Base-by-base conservation (phyloP, 2,113 vertebrate genomes). In the Blennius ocellaris region DNA sequence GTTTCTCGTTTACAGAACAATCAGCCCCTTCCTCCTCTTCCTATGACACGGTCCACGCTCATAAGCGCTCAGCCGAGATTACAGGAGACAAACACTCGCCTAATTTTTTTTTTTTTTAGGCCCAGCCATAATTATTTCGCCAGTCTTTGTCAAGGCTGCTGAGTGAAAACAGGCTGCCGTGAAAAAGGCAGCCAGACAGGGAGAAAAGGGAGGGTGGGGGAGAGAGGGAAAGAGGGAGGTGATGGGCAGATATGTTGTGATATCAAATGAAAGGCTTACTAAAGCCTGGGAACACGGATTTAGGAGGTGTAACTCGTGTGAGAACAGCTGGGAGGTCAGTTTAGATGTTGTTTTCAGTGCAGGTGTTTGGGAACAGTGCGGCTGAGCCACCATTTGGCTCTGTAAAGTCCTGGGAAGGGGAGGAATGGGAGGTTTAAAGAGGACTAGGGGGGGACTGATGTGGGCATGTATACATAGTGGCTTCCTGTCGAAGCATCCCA, bases 11-110 rank as follows among this genome's bases (percentile, higher is more conserved):
- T 85, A 80, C 72, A 76, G 90, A 93, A 94, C 93, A 94, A 94
- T 93, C 81, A 74, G 17, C 90, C 65, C 85, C 83, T 93, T 93
- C 93, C 93, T 93, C 87, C 71, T 76, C 83, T 92, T 93, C 92
- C 92, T 93, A 90, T 91, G 90, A 92, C 90, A 84, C 68, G 40
- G 85, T 73, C 85, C 62, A 77, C 45, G 48, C 83, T 81, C 78
- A 62, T 30, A 52, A 68, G 77, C 62, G 67, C 81, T 38, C 72
- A 50, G 50, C 79, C 63, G 80, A 84, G 88, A 90, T 87, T 88
- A 78, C 78, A 39, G 75, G 48, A 83, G 76, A 89, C 86, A 91
- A 85, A 89, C 86, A 88, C 80, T 82, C 53, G 47, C 66, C 41
- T 60, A 74, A 30, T 30, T 30, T 30, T 30, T 30, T 30, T 30